Conservation (phyloP, 2,113 vertebrate species). For the Podiceps cristatus region DNA sequence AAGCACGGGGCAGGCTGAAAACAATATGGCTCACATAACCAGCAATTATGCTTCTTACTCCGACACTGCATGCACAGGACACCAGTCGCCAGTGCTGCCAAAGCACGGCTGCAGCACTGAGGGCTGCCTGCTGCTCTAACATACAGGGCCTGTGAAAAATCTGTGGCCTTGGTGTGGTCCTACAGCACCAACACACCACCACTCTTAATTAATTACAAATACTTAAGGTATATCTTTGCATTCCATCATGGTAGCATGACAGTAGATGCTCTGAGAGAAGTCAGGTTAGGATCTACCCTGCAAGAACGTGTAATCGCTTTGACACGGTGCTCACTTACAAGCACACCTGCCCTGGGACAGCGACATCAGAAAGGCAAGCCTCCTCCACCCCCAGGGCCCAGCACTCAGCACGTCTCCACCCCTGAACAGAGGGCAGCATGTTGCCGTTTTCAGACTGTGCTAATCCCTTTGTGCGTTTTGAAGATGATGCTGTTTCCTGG, state of each 20-base stretch:
- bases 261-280: not conserved
- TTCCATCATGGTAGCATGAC: not conserved
- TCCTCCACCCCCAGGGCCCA: not conserved
- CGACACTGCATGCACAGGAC: too few relatives aligned
- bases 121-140: not conserved
- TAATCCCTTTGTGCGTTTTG: not conserved
- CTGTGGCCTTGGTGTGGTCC: not conserved
- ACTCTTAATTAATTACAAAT: not conserved
- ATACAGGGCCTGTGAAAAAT: not conserved
- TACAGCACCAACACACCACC: not conserved
- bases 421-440: not conserved
- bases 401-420: not conserved
- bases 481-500: constrained; percentile 10
- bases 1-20: not conserved
- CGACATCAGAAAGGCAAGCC: not conserved
- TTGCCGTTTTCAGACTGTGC: not conserved
- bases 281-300: not conserved
- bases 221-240: not conserved
- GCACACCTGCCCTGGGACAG: not conserved
- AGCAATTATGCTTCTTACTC: not conserved
- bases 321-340: accelerated
- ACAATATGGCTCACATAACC: too few relatives aligned
- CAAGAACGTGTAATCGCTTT: not conserved
- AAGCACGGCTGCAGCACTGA: not conserved
- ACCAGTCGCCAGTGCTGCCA: not conserved